These are phyloP conservation scores for Chaetura pelagica DNA, from an alignment of 2,113 vertebrate species.

Conservation along the genomic window DNA sequence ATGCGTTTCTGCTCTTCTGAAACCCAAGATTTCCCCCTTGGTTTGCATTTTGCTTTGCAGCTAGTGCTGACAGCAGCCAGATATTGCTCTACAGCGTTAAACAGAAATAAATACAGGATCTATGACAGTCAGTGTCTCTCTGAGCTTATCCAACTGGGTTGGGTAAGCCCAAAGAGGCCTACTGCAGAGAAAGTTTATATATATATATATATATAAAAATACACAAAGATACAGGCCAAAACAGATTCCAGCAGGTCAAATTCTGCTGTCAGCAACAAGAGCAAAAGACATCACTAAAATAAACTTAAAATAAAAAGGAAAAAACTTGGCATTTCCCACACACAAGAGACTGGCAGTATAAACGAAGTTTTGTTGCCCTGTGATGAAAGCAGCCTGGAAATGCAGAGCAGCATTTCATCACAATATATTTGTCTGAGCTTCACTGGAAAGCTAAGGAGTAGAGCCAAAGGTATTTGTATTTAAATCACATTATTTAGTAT, in stretches of 20 bases:
- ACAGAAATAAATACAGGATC: conserved; percentile 84
- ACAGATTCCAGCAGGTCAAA: conserved; percentile 80
- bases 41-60: conserved; percentile 91
- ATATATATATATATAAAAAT: conserved; percentile 36
- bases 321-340: conserved; percentile 79
- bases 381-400: conserved; percentile 54
- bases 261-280: conserved; percentile 85
- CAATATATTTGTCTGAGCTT: conserved; percentile 64
- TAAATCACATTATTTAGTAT: not conserved
- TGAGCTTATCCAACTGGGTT: conserved; percentile 93
- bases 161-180: conserved; percentile 94
- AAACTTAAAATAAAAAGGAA: conserved; percentile 64
- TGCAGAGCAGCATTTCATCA: conserved; percentile 49
- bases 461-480: conserved; percentile 7
- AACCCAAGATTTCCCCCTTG: conserved; percentile 91
- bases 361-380: conserved; percentile 82
- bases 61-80: conserved; percentile 97
- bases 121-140: conserved; percentile 87
- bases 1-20: conserved; percentile 83
- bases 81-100: conserved; percentile 84
- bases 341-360: conserved; percentile 79
- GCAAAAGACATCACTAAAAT: conserved; percentile 80
- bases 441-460: not conserved
- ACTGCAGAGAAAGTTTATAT: conserved; percentile 75
- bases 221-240: conserved; percentile 99